Evolutionary conservation across 2,113 vertebrate species (phyloP), one percentile per base, ranked within the genome.

Genomic region (Psilopogon haemacephalus): DNA sequence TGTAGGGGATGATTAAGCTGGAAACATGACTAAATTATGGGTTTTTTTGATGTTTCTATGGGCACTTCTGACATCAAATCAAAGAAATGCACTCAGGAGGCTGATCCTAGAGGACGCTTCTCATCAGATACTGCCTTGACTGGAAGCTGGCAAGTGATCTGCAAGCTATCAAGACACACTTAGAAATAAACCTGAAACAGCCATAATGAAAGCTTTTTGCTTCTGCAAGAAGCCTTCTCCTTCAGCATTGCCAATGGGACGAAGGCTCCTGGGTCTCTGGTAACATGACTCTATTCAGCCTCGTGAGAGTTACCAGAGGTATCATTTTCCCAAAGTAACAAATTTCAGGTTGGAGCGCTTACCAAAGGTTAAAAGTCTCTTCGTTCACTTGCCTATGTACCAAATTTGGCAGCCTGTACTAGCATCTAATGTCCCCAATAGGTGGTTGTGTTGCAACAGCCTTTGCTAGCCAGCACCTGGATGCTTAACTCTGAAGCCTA

Each of bases 1-100:
- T 50, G 74, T 54, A 95, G 58, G 58, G 67, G 70, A 94, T 72
- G 91, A 89, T 94, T 72, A 84, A 87, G 78, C 74, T 91, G 94
- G 95, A 95, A 84, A 75, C 0, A 1, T 24, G 84, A 84, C 87
- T 78, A 65, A 71, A 82, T 11, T n/a, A 23, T 2, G 2, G 30
- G n/a, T 17, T 59, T 75, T 68, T 88, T 80, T 78, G 42, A 86
- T 7, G 7, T 65, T 75, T 82, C 87, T 82, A 54, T 9, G 28
- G 59, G 91, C 77, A 75, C 54, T 92, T 94, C 60, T 88, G 56
- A 91, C 7, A 3, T 77, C 86, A 91, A 81, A 87, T 81, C 81
- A 78, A 87, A 87, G 81, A 84, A 89, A 65, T 10, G 44, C 75
- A 79, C 44, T 85, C 35, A 38, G 55, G 38, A 75, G 65, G 60